These are phyloP conservation scores for Dioctria linearis DNA, from an alignment of 2,888 invertebrate genomes.

Conservation along the genomic window DNA sequence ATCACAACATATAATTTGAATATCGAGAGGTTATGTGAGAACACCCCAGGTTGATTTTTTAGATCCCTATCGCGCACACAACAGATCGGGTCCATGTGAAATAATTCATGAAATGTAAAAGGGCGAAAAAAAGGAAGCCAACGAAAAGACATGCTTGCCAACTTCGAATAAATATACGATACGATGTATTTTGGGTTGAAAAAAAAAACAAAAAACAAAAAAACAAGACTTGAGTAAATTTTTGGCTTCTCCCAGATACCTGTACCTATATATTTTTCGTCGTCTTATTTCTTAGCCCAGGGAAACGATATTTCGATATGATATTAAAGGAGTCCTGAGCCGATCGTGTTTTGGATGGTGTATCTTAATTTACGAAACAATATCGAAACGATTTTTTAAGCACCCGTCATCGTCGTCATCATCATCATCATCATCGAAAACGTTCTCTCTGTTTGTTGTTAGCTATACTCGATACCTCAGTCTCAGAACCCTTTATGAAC, in stretches of 20 bases:
- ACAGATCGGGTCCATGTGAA: constrained; percentile 13
- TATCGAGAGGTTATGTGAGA: constrained; percentile 46
- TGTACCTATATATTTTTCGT: not conserved
- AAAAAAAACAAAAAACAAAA: not conserved
- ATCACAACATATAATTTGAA: constrained; percentile 51
- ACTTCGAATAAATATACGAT: too few relatives aligned
- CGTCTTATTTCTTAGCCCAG: not conserved
- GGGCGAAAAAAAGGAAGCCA: constrained; percentile 2
- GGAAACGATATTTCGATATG: constrained; percentile 46
- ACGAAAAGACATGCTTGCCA: not conserved
- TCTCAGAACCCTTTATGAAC: too few relatives aligned
- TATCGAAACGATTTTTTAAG: constrained; percentile 22
- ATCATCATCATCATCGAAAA: not conserved
- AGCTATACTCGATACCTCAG: too few relatives aligned
- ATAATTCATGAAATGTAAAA: not conserved
- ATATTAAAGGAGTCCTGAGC: constrained; percentile 11
- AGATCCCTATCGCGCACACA: constrained; percentile 24
- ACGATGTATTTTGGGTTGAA: constrained; percentile 17
- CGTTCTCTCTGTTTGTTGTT: not conserved
- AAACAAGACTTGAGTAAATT: not conserved
- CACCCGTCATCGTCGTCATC: constrained; percentile 34
- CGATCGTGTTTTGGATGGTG: constrained; percentile 29
- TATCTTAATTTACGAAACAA: constrained; percentile 40
- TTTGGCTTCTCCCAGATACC: not conserved
- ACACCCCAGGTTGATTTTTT: constrained; percentile 45